Conservation (phyloP, 2,113 vertebrate species). For the Paracanthobrama guichenoti region DNA sequence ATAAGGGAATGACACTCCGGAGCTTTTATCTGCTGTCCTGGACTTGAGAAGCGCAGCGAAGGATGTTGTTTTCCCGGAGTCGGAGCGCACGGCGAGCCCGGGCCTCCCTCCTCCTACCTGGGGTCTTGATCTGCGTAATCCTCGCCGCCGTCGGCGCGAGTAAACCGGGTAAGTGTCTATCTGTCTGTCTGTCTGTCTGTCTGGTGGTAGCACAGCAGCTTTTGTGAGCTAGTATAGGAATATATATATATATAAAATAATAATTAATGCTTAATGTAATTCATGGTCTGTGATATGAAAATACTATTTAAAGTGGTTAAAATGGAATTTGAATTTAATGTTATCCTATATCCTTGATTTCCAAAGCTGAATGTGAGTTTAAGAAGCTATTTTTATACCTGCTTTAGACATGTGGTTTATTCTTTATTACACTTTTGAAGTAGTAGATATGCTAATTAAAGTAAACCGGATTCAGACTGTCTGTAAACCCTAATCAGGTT, state of each 20-base stretch:
- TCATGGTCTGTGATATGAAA: background rate
- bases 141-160: conserved; percentile 44
- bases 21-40: conserved; percentile 16
- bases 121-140: conserved; percentile 44
- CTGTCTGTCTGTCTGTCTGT: background rate
- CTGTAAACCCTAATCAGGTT: background rate
- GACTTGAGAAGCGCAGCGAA: conserved; percentile 39
- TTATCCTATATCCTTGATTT: background rate
- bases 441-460: background rate
- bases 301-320: background rate
- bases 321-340: background rate
- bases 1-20: conserved; percentile 48
- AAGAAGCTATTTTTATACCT: background rate
- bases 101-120: conserved; percentile 27
- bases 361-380: background rate
- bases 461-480: background rate
- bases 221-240: background rate
- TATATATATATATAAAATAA: background rate
- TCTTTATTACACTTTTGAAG: background rate
- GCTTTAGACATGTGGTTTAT: background rate
- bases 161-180: conserved; percentile 49
- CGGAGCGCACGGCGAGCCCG: conserved; percentile 33
- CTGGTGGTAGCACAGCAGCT: background rate
- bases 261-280: background rate
- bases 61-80: conserved; percentile 47